Conservation (phyloP, 1,140 invertebrate genomes). For the Pectinophora gossypiella region DNA sequence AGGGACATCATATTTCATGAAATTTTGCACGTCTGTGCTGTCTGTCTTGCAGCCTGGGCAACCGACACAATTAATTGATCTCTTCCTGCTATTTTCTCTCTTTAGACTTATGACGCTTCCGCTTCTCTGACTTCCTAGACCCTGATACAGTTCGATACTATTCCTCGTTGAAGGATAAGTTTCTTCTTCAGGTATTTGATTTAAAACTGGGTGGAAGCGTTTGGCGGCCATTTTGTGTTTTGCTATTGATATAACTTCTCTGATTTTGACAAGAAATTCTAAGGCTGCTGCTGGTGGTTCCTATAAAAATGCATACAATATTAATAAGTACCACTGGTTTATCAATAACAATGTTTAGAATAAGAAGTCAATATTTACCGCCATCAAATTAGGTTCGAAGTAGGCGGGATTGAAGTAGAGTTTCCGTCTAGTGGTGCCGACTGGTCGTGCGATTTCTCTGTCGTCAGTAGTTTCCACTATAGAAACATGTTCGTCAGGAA, state of each 20-base stretch:
- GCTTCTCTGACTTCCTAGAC: conserved; percentile 71
- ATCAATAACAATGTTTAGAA: neutral
- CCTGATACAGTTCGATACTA: conserved; percentile 60
- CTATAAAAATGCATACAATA: conserved; percentile 57
- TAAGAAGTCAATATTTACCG: conserved; percentile 71
- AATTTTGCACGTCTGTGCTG: conserved; percentile 49
- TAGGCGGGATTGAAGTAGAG: conserved; percentile 92
- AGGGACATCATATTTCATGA: conserved; percentile 59
- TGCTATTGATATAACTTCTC: conserved; percentile 91
- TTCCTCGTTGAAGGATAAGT: conserved; percentile 63
- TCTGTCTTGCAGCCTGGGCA: conserved; percentile 79
- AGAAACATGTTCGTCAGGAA: conserved; percentile 88
- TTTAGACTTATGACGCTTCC: conserved; percentile 75
- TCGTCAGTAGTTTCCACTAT: conserved; percentile 88
- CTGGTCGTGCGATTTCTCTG: conserved; percentile 78
- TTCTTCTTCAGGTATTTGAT: conserved; percentile 89
- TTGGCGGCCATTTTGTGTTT: conserved; percentile 91
- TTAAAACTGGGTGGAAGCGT: conserved; percentile 85
- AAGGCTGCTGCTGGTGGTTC: conserved; percentile 89
- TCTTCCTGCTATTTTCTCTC: conserved; percentile 75
- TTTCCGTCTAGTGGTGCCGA: conserved; percentile 83
- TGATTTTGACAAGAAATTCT: conserved; percentile 90
- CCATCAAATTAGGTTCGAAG: conserved; percentile 88
- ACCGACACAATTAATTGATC: conserved; percentile 75
- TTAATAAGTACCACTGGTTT: neutral